A percentile compares a stretch with the other conserved stretches of the same genome.
These are phyloP conservation scores for Trachelus iudaicus DNA, from an alignment of 2,888 invertebrate genomes.

Conservation along the genomic window DNA sequence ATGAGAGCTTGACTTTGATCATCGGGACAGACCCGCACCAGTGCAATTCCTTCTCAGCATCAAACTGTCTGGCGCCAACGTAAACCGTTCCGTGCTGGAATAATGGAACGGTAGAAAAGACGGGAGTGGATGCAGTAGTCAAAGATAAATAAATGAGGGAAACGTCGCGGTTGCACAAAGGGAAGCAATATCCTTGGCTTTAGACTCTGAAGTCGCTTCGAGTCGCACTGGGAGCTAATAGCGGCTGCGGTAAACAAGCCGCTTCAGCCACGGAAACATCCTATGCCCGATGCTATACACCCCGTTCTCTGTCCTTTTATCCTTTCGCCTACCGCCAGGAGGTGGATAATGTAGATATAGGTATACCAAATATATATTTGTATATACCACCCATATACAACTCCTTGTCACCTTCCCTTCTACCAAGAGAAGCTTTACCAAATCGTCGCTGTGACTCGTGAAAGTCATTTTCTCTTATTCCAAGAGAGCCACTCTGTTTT, in stretches of 20 bases:
- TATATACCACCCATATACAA: neutral
- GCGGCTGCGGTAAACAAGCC: conserved; percentile 55
- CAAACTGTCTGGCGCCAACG: conserved; percentile 32
- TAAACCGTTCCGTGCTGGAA: conserved; percentile 46
- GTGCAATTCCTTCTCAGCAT: neutral
- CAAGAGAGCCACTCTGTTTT: neutral
- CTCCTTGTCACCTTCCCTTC: neutral
- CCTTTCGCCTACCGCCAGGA: conserved; percentile 8
- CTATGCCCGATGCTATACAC: conserved; percentile 18
- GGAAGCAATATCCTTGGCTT: conserved; percentile 56
- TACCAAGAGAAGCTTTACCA: neutral
- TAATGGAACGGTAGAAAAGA: conserved; percentile 41
- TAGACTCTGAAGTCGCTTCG: conserved; percentile 29
- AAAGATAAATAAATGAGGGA: conserved; percentile 60
- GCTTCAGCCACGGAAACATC: conserved; percentile 48
- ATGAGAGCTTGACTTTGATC: neutral
- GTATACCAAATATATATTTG: too few relatives aligned
- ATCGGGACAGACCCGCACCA: neutral
- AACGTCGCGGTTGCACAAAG: conserved; percentile 51
- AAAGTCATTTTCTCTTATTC: neutral
- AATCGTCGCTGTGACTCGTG: neutral
- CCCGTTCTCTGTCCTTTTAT: conserved; percentile 4
- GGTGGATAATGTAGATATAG: neutral
- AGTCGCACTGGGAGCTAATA: conserved; percentile 48
- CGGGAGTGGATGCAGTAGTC: conserved; percentile 32